phyloP scores from a whole-genome alignment of 2,113 vertebrate genomes.

The Desmodus rotundus region DNA sequence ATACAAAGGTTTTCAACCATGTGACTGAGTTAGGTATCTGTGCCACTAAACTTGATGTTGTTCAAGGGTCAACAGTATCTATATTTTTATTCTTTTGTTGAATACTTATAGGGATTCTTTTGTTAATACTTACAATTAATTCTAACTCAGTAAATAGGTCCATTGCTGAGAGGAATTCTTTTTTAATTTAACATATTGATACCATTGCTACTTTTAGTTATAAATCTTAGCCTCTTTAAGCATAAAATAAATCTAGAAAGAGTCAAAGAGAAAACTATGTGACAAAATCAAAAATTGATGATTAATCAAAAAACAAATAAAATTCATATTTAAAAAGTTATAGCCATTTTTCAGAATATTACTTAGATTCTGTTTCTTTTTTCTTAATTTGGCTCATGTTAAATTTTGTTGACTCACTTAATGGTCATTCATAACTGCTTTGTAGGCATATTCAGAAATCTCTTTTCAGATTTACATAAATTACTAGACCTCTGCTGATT shows the following conservation, averaged over 20 bases:
- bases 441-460: background rate
- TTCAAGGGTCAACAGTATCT: background rate
- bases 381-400: background rate
- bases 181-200: background rate
- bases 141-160: background rate
- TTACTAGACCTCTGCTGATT: background rate
- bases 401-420: background rate
- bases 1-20: too few species aligned
- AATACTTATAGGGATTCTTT: background rate
- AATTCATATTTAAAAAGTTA: background rate
- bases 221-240: background rate
- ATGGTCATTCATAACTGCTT: background rate
- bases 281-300: background rate
- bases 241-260: background rate
- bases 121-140: background rate
- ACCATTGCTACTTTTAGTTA: background rate
- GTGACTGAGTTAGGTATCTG: background rate
- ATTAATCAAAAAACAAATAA: background rate
- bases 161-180: background rate
- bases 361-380: background rate
- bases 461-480: background rate
- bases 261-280: background rate
- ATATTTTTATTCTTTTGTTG: background rate
- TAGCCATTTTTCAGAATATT: background rate
- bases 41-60: background rate